A percentile compares a stretch with the other conserved stretches of the same genome.
Conservation (phyloP, 2,888 invertebrate genomes). For the Drepanosiphum platanoidis region DNA sequence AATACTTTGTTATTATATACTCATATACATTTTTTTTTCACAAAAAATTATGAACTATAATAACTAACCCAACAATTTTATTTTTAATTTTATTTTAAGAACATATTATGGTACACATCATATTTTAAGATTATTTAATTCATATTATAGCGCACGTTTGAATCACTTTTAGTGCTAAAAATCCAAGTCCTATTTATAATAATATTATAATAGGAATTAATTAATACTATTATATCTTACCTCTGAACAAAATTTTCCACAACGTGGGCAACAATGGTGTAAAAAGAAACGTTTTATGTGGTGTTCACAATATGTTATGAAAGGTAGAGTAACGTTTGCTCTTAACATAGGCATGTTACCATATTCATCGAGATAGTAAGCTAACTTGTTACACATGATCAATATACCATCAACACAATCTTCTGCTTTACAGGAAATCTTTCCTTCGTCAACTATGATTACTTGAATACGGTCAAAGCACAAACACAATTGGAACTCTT, state of each 20-base stretch:
- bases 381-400: constrained; percentile 83
- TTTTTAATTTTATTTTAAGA: no score
- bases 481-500: constrained; percentile 68
- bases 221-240: constrained; percentile 67
- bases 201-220: not conserved
- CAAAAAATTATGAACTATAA: no score
- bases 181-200: not conserved
- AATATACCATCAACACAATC: constrained; percentile 79
- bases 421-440: constrained; percentile 75
- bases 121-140: no score
- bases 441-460: constrained; percentile 63
- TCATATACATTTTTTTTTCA: no score
- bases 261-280: constrained; percentile 91
- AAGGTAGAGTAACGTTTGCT: constrained; percentile 74
- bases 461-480: constrained; percentile 72
- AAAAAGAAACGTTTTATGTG: constrained; percentile 79
- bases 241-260: constrained; percentile 90
- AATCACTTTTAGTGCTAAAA: no score
- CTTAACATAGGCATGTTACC: constrained; percentile 72
- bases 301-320: constrained; percentile 80
- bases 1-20: no score
- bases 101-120: no score
- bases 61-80: no score
- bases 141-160: no score
- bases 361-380: constrained; percentile 71